Evolutionary conservation across 2,113 vertebrate genomes (phyloP).

Genomic region (Hiodon alosoides): DNA sequence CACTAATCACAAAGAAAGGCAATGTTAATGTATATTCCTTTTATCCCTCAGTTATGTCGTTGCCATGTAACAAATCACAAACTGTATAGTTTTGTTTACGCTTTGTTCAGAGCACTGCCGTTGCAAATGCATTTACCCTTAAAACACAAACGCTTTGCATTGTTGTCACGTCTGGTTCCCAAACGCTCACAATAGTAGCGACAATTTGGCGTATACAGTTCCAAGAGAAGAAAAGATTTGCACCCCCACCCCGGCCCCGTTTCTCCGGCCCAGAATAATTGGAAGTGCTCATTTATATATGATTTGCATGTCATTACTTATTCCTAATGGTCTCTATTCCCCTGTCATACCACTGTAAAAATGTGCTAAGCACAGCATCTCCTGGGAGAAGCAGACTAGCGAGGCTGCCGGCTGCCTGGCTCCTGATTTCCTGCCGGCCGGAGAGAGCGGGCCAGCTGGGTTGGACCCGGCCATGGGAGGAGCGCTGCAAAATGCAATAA

Average conservation of each 20-base stretch:
- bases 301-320: constrained; percentile 15
- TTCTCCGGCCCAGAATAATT: neutral
- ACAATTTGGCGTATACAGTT: neutral
- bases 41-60: constrained; percentile 22
- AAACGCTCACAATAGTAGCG: neutral
- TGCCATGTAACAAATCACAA: constrained; percentile 4
- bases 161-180: neutral
- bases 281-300: constrained; percentile 9
- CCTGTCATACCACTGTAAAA: neutral
- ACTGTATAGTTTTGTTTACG: neutral
- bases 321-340: constrained; percentile 7
- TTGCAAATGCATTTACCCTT: neutral
- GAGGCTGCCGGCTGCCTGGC: neutral
- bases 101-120: constrained; percentile 3
- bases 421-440: neutral
- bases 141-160: neutral
- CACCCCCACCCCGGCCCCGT: neutral
- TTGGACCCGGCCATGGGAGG: too few relatives aligned
- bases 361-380: constrained; percentile 1
- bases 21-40: constrained; percentile 15
- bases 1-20: too few relatives aligned
- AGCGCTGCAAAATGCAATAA: too few relatives aligned
- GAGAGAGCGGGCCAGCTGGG: neutral
- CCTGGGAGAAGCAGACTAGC: neutral
- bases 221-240: neutral